A percentile compares a stretch with the other conserved stretches of the same genome.
phyloP scores from a whole-genome alignment of 1,140 invertebrate genomes.

The Dendroctonus ponderosae region DNA sequence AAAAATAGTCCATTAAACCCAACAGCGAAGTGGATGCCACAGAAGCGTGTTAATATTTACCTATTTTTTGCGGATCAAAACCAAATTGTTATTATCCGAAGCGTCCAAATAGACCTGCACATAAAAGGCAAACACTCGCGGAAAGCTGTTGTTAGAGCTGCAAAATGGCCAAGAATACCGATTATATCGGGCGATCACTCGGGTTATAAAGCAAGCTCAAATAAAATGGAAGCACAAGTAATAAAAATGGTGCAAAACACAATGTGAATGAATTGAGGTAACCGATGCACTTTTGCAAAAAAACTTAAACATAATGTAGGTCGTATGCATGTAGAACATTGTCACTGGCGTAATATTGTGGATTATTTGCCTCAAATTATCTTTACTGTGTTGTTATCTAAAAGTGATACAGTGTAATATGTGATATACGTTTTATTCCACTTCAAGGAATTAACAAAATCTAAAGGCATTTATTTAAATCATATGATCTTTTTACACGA shows the following conservation, averaged over 20 bases:
- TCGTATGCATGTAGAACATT: too few species aligned
- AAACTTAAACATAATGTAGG: too few species aligned
- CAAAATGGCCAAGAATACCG: constrained; percentile 12
- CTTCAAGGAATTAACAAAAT: too few species aligned
- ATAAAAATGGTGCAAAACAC: constrained; percentile 9
- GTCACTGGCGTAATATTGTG: too few species aligned
- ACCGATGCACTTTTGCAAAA: too few species aligned
- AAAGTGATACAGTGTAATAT: too few species aligned
- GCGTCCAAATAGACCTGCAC: constrained; percentile 42
- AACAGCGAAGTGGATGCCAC: neutral
- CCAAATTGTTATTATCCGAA: constrained; percentile 48
- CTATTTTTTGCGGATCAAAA: constrained; percentile 38
- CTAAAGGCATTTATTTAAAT: too few species aligned
- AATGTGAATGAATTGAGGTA: neutral
- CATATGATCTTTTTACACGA: too few species aligned
- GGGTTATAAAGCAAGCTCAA: constrained; percentile 11
- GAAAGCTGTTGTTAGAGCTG: constrained; percentile 8
- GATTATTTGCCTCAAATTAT: too few species aligned
- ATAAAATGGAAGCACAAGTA: constrained; percentile 7
- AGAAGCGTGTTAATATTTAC: constrained; percentile 38
- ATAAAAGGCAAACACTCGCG: constrained; percentile 38
- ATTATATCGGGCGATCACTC: constrained; percentile 2
- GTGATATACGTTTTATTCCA: too few species aligned
- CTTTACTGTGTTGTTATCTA: too few species aligned
- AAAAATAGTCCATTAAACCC: neutral